A percentile compares a stretch with the other conserved stretches of the same genome.
Conservation (phyloP, 2,888 invertebrate genomes). For the Lasius platythorax region DNA sequence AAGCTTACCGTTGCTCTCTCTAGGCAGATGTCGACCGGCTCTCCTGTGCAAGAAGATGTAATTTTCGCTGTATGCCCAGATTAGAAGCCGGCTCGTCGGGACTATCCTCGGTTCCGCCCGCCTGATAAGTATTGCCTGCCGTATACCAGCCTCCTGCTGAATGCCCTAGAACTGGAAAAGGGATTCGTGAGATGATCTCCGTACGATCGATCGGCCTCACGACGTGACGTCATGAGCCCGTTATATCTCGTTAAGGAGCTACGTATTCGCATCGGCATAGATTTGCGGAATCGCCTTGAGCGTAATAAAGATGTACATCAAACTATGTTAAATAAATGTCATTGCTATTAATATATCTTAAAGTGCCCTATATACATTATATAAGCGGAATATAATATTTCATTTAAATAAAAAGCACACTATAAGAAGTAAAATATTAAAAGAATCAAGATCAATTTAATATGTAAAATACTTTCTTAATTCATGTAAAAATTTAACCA, state of each 20-base stretch:
- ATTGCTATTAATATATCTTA: slow-evolving; percentile 43
- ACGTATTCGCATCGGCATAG: slow-evolving; percentile 58
- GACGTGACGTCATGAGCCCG: slow-evolving; percentile 68
- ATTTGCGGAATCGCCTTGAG: slow-evolving; percentile 63
- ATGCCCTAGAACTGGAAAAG: slow-evolving; percentile 74
- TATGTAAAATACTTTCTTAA: neutral
- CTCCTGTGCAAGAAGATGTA: slow-evolving; percentile 73
- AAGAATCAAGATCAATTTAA: neutral
- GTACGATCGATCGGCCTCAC: slow-evolving; percentile 71
- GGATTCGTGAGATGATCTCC: slow-evolving; percentile 73
- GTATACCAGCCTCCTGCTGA: slow-evolving; percentile 61
- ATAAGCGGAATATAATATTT: neutral
- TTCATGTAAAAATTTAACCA: neutral
- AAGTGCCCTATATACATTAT: neutral
- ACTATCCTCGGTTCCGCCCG: slow-evolving; percentile 48
- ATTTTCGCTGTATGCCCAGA: slow-evolving; percentile 83
- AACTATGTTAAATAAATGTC: slow-evolving; percentile 41
- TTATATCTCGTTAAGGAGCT: slow-evolving; percentile 69
- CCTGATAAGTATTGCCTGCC: slow-evolving; percentile 73
- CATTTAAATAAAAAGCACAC: neutral
- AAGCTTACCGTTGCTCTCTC: slow-evolving; percentile 67
- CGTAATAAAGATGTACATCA: slow-evolving; percentile 33
- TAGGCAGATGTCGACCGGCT: slow-evolving; percentile 73
- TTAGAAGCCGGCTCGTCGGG: slow-evolving; percentile 79
- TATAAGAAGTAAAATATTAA: neutral